Evolutionary conservation across 2,797 vertebrate species (phyloP).

Genomic region (Remorina albescens): DNA sequence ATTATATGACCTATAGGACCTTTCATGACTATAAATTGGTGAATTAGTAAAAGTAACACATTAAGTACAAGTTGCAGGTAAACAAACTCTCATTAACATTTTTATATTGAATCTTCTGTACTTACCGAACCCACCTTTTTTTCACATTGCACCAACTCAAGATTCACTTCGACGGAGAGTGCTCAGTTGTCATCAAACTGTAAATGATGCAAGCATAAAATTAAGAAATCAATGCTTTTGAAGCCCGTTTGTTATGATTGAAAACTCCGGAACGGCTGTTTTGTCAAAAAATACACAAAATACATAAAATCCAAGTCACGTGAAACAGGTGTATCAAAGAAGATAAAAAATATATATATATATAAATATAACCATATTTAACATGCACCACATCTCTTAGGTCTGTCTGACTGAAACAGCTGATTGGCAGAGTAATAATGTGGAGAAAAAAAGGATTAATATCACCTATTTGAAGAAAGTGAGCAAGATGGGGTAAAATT

Average conservation of each 20-base stretch:
- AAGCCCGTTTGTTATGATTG: not conserved
- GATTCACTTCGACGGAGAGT: no score
- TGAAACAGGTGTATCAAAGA: not conserved
- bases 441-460: not conserved
- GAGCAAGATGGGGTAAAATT: not conserved
- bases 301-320: not conserved
- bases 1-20: not conserved
- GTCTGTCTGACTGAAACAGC: no score
- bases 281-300: no score
- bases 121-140: no score
- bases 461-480: not conserved
- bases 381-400: no score
- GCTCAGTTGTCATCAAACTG: no score
- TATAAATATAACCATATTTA: no score
- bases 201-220: no score
- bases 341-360: not conserved
- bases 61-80: no score
- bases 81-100: not conserved
- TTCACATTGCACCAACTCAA: no score
- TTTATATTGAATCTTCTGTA: not conserved
- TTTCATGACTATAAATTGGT: not conserved
- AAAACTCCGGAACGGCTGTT: not conserved
- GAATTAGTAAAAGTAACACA: not conserved
- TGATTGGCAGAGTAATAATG: no score
- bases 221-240: not conserved